phyloP scores from a whole-genome alignment of 2,113 vertebrate species.

The Chaenogobius annularis region DNA sequence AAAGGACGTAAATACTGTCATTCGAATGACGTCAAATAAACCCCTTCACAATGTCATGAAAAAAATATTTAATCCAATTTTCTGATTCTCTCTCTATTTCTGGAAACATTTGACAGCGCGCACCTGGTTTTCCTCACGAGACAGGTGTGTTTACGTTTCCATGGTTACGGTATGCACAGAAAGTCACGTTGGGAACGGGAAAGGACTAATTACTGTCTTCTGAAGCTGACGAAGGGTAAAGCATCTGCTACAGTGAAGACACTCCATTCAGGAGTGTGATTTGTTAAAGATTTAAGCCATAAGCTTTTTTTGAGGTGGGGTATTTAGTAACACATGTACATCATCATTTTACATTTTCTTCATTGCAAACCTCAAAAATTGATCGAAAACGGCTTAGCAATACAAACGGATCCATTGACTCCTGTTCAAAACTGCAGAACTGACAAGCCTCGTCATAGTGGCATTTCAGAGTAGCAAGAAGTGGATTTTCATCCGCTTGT shows the following conservation, averaged over 20 bases:
- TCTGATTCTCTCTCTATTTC: constrained; percentile 14
- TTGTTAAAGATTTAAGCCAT: too few relatives aligned
- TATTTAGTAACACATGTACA: too few relatives aligned
- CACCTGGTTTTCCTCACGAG: constrained; percentile 23
- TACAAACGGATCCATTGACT: too few relatives aligned
- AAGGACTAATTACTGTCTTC: neutral
- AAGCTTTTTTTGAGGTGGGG: too few relatives aligned
- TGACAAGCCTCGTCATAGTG: too few relatives aligned
- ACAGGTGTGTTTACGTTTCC: constrained; percentile 20
- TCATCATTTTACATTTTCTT: too few relatives aligned
- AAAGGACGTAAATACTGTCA: too few relatives aligned
- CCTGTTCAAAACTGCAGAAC: too few relatives aligned
- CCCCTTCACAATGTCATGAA: neutral
- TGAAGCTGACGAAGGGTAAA: neutral
- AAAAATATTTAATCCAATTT: neutral
- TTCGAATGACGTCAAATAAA: too few relatives aligned
- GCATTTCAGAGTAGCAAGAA: too few relatives aligned
- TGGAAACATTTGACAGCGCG: constrained; percentile 23
- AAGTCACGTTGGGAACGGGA: neutral
- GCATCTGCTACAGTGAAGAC: neutral
- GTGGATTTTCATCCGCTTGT: too few relatives aligned
- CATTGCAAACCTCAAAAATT: neutral
- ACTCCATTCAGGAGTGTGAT: neutral
- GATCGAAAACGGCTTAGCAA: neutral
- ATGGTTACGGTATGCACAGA: constrained; percentile 27